These are phyloP conservation scores for Pteromalus puparum DNA, from an alignment of 1,140 invertebrate genomes.

Conservation along the genomic window DNA sequence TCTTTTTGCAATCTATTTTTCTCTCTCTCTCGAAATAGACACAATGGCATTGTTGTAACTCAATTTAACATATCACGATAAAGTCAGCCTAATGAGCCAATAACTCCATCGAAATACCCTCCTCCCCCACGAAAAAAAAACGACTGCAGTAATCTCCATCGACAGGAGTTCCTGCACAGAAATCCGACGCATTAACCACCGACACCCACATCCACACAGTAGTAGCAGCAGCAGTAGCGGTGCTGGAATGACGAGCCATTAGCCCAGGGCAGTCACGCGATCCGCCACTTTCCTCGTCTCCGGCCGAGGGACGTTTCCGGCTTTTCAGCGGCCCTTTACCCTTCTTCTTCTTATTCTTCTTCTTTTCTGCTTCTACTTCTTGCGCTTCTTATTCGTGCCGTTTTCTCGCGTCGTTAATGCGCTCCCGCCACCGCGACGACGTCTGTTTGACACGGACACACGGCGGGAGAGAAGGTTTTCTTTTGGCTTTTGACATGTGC, in stretches of 20 bases:
- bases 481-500: background rate
- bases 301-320: slow-evolving; percentile 23
- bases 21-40: no score
- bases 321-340: slow-evolving; percentile 36
- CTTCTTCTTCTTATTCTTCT: background rate
- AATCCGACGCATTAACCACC: background rate
- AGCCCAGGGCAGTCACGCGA: slow-evolving; percentile 49
- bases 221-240: background rate
- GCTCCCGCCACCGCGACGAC: background rate
- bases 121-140: no score
- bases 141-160: background rate
- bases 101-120: no score
- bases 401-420: background rate
- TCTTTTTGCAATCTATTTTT: no score
- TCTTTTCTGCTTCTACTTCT: background rate
- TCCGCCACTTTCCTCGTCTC: slow-evolving; percentile 40
- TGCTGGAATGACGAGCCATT: background rate
- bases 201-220: background rate
- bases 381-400: background rate
- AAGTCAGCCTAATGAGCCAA: slow-evolving; percentile 5
- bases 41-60: no score
- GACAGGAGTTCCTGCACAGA: background rate
- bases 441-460: background rate
- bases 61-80: no score
- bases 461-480: background rate